These are phyloP conservation scores for Tetraodon nigroviridis DNA, from an alignment of 2,113 vertebrate species.

Conservation along the genomic window DNA sequence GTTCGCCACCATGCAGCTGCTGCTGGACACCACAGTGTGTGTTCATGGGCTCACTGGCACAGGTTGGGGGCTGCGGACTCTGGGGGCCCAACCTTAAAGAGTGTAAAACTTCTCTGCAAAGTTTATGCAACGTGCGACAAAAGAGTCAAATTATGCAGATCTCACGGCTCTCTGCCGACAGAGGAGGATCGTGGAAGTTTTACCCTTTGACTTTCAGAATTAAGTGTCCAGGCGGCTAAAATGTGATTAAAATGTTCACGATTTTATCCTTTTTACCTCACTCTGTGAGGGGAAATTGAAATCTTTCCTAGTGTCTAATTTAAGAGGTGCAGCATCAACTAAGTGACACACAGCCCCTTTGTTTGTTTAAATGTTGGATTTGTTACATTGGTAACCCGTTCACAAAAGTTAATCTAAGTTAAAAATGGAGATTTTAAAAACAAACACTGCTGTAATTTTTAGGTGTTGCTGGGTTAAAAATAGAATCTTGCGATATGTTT, in stretches of 20 bases:
- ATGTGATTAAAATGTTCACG: background rate
- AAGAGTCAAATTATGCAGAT: conserved; percentile 1
- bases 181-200: background rate
- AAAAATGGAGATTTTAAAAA: no score
- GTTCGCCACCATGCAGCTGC: conserved; percentile 46
- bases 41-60: conserved; percentile 21
- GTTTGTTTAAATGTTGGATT: no score
- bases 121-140: conserved; percentile 6
- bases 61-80: conserved; percentile 20
- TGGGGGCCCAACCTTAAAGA: conserved; percentile 21
- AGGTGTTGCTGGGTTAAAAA: no score
- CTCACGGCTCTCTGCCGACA: conserved; percentile 23
- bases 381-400: no score
- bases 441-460: no score
- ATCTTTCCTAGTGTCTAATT: background rate
- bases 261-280: background rate
- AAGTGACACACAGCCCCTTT: no score
- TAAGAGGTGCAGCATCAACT: no score
- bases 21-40: conserved; percentile 23
- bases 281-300: background rate
- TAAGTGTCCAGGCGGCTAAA: background rate
- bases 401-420: no score
- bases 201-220: no score
- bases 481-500: background rate
- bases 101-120: conserved; percentile 15